These are phyloP conservation scores for Corythaeola cristata DNA, from an alignment of 2,113 vertebrate genomes.

Conservation along the genomic window DNA sequence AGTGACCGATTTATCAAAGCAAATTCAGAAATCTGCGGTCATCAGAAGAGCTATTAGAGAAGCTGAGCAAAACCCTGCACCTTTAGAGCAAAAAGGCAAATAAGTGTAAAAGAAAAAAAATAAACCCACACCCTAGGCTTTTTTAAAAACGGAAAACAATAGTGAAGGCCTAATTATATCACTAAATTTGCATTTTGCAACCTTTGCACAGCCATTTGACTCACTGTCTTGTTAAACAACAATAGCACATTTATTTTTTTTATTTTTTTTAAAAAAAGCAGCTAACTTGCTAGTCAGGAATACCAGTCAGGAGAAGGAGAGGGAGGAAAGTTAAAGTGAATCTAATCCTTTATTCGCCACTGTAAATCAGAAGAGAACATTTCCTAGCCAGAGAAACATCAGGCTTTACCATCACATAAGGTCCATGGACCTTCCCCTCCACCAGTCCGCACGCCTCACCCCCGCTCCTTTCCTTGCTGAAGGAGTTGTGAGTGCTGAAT, in stretches of 20 bases:
- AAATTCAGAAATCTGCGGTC: background rate
- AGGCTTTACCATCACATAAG: background rate
- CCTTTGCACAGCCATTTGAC: background rate
- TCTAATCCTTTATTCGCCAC: fast-evolving
- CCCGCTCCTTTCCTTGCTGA: background rate
- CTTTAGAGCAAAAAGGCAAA: background rate
- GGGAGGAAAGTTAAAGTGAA: background rate
- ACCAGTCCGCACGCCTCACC: background rate
- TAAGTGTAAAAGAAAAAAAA: background rate
- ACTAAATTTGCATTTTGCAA: constrained; percentile 50
- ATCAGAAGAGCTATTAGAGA: background rate
- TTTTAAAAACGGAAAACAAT: constrained; percentile 40
- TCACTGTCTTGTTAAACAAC: background rate
- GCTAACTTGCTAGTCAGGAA: background rate
- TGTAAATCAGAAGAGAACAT: background rate
- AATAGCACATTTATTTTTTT: background rate
- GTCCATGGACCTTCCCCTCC: background rate
- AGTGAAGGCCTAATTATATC: constrained; percentile 24
- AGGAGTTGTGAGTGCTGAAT: background rate
- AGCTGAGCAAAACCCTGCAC: background rate
- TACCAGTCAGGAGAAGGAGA: background rate
- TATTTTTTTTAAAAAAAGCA: background rate
- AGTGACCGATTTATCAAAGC: fast-evolving
- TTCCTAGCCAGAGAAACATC: background rate
- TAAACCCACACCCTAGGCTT: background rate